Percentiles rank a stretch among this genome's conserved stretches.
Evolutionary conservation across 1,140 invertebrate species (phyloP).

Genomic region (Leptestheria dahalacensis): DNA sequence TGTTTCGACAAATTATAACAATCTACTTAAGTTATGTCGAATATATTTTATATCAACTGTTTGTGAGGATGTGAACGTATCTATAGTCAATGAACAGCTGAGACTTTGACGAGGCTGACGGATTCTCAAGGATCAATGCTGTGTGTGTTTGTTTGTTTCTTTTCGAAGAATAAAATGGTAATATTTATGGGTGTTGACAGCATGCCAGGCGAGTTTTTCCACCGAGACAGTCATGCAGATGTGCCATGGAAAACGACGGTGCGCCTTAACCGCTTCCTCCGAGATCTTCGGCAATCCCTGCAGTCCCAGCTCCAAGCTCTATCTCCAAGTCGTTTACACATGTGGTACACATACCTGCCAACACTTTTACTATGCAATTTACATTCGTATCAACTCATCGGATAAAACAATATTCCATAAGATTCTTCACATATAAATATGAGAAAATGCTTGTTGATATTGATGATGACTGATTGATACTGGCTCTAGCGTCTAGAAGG

Average conservation of each 20-base stretch:
- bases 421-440: too few relatives aligned
- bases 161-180: background rate
- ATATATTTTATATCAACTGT: too few relatives aligned
- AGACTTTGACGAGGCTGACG: slow-evolving; percentile 3
- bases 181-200: too few relatives aligned
- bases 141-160: too few relatives aligned
- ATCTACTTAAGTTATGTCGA: too few relatives aligned
- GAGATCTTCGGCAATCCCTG: slow-evolving; percentile 77
- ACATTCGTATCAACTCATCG: slow-evolving; percentile 4
- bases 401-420: too few relatives aligned
- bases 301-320: slow-evolving; percentile 61
- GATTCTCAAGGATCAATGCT: background rate
- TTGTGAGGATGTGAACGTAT: too few relatives aligned
- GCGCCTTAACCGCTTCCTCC: slow-evolving; percentile 61
- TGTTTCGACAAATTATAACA: too few relatives aligned
- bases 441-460: too few relatives aligned
- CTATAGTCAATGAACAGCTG: background rate
- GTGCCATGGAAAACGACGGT: slow-evolving; percentile 73
- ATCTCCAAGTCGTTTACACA: slow-evolving; percentile 81
- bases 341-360: slow-evolving; percentile 67
- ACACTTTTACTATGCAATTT: slow-evolving; percentile 4
- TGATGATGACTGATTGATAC: background rate
- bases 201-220: slow-evolving; percentile 69
- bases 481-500: slow-evolving; percentile 53
- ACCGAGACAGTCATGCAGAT: slow-evolving; percentile 75